Conservation (phyloP, 2,888 invertebrate genomes). For the Himalopsyche tibetana region DNA sequence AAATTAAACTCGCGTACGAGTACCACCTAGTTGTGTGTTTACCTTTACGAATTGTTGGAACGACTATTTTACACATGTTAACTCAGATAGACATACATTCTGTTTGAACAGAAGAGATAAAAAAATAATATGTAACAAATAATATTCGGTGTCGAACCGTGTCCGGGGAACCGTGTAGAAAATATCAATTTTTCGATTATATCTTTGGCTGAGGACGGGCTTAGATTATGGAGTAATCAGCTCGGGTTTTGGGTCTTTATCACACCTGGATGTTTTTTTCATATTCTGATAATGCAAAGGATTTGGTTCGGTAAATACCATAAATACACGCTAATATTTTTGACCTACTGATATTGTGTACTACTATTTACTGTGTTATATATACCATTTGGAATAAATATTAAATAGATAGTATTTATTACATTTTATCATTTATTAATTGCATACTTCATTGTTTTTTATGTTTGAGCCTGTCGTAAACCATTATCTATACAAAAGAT, state of each 20-base stretch:
- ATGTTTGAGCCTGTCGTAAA: too few relatives aligned
- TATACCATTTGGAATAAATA: too few relatives aligned
- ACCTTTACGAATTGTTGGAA: conserved; percentile 53
- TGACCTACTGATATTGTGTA: neutral
- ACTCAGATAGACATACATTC: conserved; percentile 45
- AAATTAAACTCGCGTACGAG: conserved; percentile 54
- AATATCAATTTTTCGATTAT: conserved; percentile 45
- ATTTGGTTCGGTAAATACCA: neutral
- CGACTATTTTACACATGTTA: conserved; percentile 59
- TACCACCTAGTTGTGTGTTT: conserved; percentile 37
- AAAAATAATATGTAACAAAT: conserved; percentile 48
- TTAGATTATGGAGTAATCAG: conserved; percentile 39
- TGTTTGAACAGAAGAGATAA: conserved; percentile 59
- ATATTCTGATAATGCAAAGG: neutral
- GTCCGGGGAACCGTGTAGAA: conserved; percentile 52
- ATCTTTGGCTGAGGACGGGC: neutral
- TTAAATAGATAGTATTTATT: too few relatives aligned
- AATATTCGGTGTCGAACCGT: conserved; percentile 34
- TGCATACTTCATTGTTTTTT: too few relatives aligned
- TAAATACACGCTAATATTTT: neutral
- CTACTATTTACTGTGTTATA: too few relatives aligned
- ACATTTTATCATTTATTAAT: too few relatives aligned
- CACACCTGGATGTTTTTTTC: conserved; percentile 28
- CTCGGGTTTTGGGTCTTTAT: neutral
- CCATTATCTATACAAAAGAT: too few relatives aligned